Evolutionary conservation across 2,113 vertebrate genomes (phyloP).

Genomic region (Vimba vimba): DNA sequence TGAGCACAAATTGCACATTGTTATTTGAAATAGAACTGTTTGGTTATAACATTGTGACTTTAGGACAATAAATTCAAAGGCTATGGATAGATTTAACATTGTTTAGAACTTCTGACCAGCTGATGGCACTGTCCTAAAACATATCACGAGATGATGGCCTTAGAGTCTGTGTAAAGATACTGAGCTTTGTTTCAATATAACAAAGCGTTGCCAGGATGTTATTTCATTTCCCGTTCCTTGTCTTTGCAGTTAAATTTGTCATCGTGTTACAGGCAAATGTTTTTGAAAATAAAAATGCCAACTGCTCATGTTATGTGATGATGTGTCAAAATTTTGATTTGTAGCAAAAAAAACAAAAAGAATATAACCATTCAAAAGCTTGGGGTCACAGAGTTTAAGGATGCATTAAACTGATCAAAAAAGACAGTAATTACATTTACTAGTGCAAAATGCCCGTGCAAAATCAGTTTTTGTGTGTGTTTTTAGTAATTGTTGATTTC

Average conservation of each 20-base stretch:
- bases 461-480: too few relatives aligned
- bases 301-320: too few relatives aligned
- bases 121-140: neutral
- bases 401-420: too few relatives aligned
- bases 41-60: neutral
- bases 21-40: neutral
- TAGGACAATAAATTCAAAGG: neutral
- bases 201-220: neutral
- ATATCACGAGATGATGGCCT: too few relatives aligned
- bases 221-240: neutral
- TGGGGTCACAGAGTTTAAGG: too few relatives aligned
- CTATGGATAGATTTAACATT: neutral
- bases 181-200: neutral
- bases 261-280: neutral
- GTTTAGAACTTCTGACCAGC: slow-evolving; percentile 1
- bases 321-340: too few relatives aligned
- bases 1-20: neutral
- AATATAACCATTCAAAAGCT: too few relatives aligned
- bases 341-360: too few relatives aligned
- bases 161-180: too few relatives aligned
- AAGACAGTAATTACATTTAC: too few relatives aligned
- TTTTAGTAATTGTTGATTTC: too few relatives aligned
- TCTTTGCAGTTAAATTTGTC: neutral
- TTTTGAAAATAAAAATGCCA: neutral
- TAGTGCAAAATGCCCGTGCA: too few relatives aligned